These are phyloP conservation scores for Euborellia annulipes DNA, from an alignment of 1,140 invertebrate species.

Conservation along the genomic window DNA sequence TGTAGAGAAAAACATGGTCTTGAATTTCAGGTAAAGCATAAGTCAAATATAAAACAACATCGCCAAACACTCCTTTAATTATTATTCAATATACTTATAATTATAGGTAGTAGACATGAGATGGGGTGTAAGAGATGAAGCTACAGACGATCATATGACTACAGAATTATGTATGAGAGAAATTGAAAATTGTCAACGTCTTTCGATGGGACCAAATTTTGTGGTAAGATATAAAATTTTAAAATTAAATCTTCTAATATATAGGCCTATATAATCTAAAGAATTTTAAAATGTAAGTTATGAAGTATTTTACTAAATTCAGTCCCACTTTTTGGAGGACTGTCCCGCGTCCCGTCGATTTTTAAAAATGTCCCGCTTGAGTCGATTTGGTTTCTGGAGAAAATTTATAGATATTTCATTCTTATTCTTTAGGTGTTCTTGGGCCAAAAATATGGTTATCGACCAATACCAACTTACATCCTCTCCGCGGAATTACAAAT, in stretches of 20 bases:
- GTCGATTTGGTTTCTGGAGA: too few species aligned
- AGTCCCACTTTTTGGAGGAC: too few species aligned
- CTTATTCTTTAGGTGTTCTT: slow-evolving; percentile 58
- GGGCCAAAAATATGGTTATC: slow-evolving; percentile 95
- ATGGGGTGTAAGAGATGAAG: slow-evolving; percentile 93
- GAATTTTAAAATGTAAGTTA: too few species aligned
- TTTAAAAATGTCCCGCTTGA: too few species aligned
- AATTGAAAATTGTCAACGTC: slow-evolving; percentile 90
- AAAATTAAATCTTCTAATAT: too few species aligned
- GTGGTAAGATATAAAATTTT: slow-evolving; percentile 65
- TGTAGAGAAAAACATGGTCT: slow-evolving; percentile 92
- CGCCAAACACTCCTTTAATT: neutral
- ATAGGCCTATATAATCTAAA: too few species aligned
- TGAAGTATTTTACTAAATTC: too few species aligned
- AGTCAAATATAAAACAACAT: slow-evolving; percentile 1
- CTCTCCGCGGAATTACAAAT: slow-evolving; percentile 78
- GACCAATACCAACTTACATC: slow-evolving; percentile 91
- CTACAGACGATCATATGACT: slow-evolving; percentile 98
- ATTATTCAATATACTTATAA: slow-evolving; percentile 1
- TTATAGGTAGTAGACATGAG: slow-evolving; percentile 92
- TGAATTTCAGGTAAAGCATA: slow-evolving; percentile 79
- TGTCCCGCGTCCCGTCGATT: too few species aligned
- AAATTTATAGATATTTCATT: too few species aligned
- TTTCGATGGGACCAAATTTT: slow-evolving; percentile 97
- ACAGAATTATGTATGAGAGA: slow-evolving; percentile 96